Base-by-base conservation (phyloP, 2,888 invertebrate species). In the Arge pagana region DNA sequence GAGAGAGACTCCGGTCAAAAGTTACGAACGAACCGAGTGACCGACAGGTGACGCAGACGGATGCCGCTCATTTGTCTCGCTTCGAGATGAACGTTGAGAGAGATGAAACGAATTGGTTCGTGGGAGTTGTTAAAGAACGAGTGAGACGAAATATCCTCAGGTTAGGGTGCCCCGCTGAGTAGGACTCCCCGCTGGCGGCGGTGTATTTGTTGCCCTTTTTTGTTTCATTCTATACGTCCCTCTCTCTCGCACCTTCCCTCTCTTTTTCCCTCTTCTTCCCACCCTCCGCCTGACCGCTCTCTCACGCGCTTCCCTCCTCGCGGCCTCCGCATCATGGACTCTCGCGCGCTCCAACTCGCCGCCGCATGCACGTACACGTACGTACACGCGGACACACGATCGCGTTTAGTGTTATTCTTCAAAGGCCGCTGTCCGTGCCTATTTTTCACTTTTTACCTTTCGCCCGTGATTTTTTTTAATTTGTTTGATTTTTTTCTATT, bases 1-100 rank as follows among this genome's bases (percentile, higher is more conserved):
- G 45, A 40, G 15, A 36, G 48, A 36, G 24, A 57, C 56, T 62
- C 59, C 61, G 62, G 68, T 66, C 66, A 66, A 71, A 68, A 68
- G 67, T 71, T 71, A 69, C 66, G 66, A 65, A 67, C 62, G 60
- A 61, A 64, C n/a, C 43, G 45, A 45, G 45, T 45, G 74, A 75
- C 70, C 72, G 75, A 74, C 73, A 74, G 72, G 71, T 75, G 75
- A 75, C 75, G 70, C 69, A 74, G 74, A 75, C 72, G 72, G 71
- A 75, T 75, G 72, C 72, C 69, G 71, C 71, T 74, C 74, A 72
- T 74, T 75, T 74, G 74, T 75, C 74, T 75, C 72, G 72, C 61
- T 74, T 74, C 74, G 72, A 70, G 70, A 68, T 64, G 67, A 68
- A 60, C 64, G 62, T 63, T 63, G 64, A 62, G 61, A 48, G 57